Base-by-base conservation (phyloP, 1,140 invertebrate species). In the Heliothis virescens region DNA sequence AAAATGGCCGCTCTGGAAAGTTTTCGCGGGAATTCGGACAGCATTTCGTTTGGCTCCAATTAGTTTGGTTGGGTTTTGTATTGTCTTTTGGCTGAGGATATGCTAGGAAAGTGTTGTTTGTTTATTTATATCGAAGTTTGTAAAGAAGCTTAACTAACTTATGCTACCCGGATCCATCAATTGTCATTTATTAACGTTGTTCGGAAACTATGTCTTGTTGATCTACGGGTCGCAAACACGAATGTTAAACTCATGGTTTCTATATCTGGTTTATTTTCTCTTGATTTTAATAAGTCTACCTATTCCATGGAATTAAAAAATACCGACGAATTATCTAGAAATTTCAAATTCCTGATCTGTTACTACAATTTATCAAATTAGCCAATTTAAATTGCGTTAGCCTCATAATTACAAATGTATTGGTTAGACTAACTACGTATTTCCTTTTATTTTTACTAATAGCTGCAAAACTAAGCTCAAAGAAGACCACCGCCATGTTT, bases 401-500 rank as follows among this genome's bases (percentile, higher is more conserved):
- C 52, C 21, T 55, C 15, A 75, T 74, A 79, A 79, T 77, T 81
- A 84, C 83, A 85, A 84, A 75, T 79, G 53, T 12, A 11, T 48
- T 12, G 47, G 41, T 48, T 18, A 18, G 5, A 11, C 55, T 57
- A 57, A 57, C n/a, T 9, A 16, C 16, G n/a, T 47, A 48, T 21
- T 21, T 67, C 62, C 62, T 48, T 48, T 67, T 12, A 18, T 48
- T 67, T 67, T 48, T 18, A 10, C 10, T 48, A 48, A 21, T 18
- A 48, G 60, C 60, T 21, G 13, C 50, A 34, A 13, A 21, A 75
- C 12, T 34, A 21, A 41, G 26, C n/a, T 34, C 47, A 50, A 50
- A 50, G 29, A 18, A 72, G n/a, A 50, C 18, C n/a, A 7, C 57
- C 71, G 53, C 57, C 81, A 80, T 87, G 79, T 89, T 82, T 83